Base-by-base conservation (phyloP, 2,113 vertebrate species). In the Ammospiza nelsoni region DNA sequence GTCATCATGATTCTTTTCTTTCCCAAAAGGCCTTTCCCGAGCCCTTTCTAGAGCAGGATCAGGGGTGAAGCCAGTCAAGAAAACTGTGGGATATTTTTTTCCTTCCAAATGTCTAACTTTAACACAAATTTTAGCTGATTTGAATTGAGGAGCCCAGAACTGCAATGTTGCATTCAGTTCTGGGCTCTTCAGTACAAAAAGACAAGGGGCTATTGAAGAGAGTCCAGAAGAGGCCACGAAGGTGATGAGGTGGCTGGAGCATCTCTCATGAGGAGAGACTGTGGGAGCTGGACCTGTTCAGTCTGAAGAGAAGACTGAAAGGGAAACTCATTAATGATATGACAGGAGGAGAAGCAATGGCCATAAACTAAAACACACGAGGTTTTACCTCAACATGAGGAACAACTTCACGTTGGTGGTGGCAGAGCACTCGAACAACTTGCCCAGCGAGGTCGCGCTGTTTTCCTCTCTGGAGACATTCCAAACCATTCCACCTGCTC, bases 21-120 rank as follows among this genome's bases (percentile, higher is more conserved):
- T 67, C 37, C n/a, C 31, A 1, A 18, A 72, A 35, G 1, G 19
- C 71, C 27, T 61, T 35, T 17, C 37, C 37, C 0, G 1, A 63
- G 9, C 13, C 27, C 9, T 2, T 18, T 59, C 17, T 23, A 23
- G 61, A 44, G 48, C 37, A 46, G 43, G 31, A n/a, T 5, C 31
- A 51, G 2, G 20, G 13, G 9, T 2, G 2, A 73, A 66, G 21
- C 21, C 49, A 37, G 8, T 16, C 65, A 46, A 55, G 22, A 25
- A 31, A 37, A 44, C 15, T 0, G 23, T 7, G n/a, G 9, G 6
- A 3, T 0, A 1, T 16, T 51, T 33, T 37, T 61, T n/a, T 29
- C 33, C 41, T 49, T 46, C 37, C 8, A n/a, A 25, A 37, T 16
- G 7, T 11, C 43, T 12, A 6, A 19, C 43, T 72, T 58, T 37